These are phyloP conservation scores for Suncus etruscus DNA, from an alignment of 2,113 vertebrate genomes.

Conservation along the genomic window DNA sequence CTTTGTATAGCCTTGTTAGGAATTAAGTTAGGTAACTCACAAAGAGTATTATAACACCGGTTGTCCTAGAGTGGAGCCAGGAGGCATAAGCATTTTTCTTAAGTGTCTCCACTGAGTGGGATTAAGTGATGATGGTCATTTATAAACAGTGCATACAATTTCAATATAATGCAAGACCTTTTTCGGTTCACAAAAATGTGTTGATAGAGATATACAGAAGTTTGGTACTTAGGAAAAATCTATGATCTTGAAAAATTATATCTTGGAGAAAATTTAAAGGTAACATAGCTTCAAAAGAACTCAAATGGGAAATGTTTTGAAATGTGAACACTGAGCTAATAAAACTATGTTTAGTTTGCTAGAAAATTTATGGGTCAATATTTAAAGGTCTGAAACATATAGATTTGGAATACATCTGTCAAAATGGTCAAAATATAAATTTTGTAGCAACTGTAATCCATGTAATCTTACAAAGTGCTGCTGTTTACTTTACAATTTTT, in stretches of 20 bases:
- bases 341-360: conserved; percentile 62
- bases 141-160: background rate
- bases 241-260: conserved; percentile 30
- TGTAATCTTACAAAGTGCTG: conserved; percentile 28
- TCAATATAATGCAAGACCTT: background rate
- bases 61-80: background rate
- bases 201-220: background rate
- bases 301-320: conserved; percentile 21
- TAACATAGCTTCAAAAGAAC: background rate
- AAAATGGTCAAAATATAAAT: conserved; percentile 69
- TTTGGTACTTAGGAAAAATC: background rate
- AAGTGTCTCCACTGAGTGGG: background rate
- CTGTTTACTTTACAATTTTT: conserved; percentile 47
- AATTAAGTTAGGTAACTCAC: background rate
- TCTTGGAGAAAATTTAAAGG: background rate
- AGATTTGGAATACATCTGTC: conserved; percentile 68
- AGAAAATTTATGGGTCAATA: conserved; percentile 64
- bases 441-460: conserved; percentile 55
- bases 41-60: background rate
- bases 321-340: conserved; percentile 11
- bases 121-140: conserved; percentile 4
- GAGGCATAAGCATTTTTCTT: background rate
- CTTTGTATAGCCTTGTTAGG: background rate
- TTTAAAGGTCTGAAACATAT: conserved; percentile 66
- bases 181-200: background rate